Evolutionary conservation across 2,797 vertebrate species (phyloP), one percentile per base, ranked within the genome.

Genomic region (Gadopsis bispinosus): DNA sequence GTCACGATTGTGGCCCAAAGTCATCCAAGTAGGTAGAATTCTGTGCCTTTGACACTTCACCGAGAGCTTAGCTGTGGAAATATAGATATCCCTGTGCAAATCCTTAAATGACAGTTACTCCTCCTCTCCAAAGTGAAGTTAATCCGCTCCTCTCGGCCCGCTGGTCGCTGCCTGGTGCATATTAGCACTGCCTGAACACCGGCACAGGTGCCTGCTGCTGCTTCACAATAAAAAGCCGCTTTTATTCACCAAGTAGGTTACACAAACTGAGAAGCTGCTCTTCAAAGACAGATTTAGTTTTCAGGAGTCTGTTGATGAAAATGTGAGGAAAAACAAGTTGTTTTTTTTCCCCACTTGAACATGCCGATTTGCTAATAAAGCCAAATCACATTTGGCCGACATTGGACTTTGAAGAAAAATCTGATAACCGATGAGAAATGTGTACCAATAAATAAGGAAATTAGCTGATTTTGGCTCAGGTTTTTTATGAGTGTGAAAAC

Each of bases 41-140:
- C 81, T 81, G 77, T 87, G 63, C 43, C 47, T 67, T 65, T 78
- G 77, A 88, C 84, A 86, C 74, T 80, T 80, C 47, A 41, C 63
- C 10, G 10, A 72, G 82, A 83, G 90, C 86, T 89, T 86, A 86
- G 69, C 67, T 55, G 62, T 35, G 61, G 76, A 88, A 90, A 89
- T 80, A 81, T 60, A 89, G 83, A 89, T 87, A 89, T 85, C 70
- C 80, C 69, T 78, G 69, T 75, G 77, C 75, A 90, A 91, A 93
- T 90, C 90, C 85, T 83, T 73, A 84, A 90, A 85, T 58, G 88
- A 88, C 75, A 64, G 73, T 73, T 83, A 59, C 74, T 79, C 83
- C 86, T 87, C 83, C 85, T 83, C 83, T 85, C 86, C 72, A 75
- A 87, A 88, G 78, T 73, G 79, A 85, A 90, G 88, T 75, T 85